Conservation (phyloP, 2,797 vertebrate genomes). For the Hydrophis major region DNA sequence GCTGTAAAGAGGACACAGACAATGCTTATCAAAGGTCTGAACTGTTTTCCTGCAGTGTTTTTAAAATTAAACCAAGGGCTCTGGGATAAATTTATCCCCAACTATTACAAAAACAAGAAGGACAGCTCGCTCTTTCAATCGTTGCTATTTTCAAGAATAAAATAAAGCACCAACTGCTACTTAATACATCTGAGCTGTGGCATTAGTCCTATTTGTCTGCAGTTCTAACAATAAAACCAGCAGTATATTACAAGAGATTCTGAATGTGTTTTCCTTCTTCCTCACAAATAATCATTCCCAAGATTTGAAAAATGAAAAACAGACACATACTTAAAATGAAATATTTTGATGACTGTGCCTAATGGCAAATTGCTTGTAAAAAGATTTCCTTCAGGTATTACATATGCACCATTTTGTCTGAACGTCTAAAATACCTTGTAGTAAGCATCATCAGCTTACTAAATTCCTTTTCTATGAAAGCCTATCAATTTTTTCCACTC, state of each 20-base stretch:
- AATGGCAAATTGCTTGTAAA: slow-evolving; percentile 1
- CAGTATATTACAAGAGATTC: not conserved
- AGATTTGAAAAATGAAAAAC: not conserved
- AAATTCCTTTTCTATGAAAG: not conserved
- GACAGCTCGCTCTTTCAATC: not conserved
- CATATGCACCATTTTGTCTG: not conserved
- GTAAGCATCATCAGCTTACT: not conserved
- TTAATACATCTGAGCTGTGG: not conserved
- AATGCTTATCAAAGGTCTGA: not conserved
- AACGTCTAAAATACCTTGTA: not conserved
- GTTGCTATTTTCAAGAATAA: not conserved
- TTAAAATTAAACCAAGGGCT: not conserved
- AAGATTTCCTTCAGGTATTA: not conserved
- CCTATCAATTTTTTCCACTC: not conserved
- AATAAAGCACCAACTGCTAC: not conserved
- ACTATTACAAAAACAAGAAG: not conserved
- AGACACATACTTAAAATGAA: not conserved
- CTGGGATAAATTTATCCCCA: not conserved
- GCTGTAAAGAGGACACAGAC: not conserved
- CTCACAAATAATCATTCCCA: not conserved
- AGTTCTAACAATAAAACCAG: not conserved
- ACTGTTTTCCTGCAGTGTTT: not conserved
- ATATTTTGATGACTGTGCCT: not conserved
- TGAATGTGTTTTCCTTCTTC: not conserved
- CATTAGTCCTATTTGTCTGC: not conserved